These are phyloP conservation scores for Rostratula benghalensis DNA, from an alignment of 2,113 vertebrate species.

Conservation along the genomic window DNA sequence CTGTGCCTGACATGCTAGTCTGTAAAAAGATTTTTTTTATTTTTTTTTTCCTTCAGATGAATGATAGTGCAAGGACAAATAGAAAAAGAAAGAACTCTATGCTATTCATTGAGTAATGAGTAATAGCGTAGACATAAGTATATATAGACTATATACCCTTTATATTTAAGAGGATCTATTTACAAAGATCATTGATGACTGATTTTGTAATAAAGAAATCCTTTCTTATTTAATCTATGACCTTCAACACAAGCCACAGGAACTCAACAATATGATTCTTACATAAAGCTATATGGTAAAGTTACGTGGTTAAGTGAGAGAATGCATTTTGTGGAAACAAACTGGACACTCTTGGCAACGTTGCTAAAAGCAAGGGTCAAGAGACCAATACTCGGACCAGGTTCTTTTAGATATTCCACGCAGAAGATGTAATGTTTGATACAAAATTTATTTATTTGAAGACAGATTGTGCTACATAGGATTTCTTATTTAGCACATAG, in stretches of 20 bases:
- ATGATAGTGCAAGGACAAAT: background rate
- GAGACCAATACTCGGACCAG: background rate
- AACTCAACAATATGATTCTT: background rate
- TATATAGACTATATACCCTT: background rate
- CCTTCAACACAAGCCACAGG: background rate
- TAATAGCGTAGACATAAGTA: background rate
- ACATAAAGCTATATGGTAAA: background rate
- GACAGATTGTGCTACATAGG: background rate
- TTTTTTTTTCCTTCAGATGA: background rate
- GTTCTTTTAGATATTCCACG: background rate
- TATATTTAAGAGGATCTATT: background rate
- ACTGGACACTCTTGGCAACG: background rate
- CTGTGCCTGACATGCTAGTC: background rate
- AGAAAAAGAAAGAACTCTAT: background rate
- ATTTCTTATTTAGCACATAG: background rate
- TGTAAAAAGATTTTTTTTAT: background rate
- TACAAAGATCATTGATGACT: background rate
- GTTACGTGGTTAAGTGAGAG: background rate
- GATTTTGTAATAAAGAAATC: background rate
- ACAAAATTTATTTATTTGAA: background rate
- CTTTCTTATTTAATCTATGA: background rate
- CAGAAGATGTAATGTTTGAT: background rate
- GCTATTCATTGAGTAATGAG: accelerated
- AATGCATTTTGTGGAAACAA: background rate
- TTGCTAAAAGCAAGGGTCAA: background rate